These are phyloP conservation scores for Phyllostomus discolor DNA, from an alignment of 2,113 vertebrate genomes.

Conservation along the genomic window DNA sequence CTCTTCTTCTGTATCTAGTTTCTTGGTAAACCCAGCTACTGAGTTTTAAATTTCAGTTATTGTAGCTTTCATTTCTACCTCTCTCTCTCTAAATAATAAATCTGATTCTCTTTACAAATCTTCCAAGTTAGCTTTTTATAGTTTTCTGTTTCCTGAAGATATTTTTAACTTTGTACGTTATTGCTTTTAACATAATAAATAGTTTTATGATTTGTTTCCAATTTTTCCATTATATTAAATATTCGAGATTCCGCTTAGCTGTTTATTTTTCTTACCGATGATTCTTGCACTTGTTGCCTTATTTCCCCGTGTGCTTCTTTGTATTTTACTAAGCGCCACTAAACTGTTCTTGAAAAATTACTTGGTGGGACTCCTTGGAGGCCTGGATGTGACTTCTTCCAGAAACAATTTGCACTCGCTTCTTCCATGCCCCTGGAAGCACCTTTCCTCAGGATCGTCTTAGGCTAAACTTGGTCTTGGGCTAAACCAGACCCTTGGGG, in stretches of 20 bases:
- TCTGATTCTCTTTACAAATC: neutral
- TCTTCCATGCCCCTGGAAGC: neutral
- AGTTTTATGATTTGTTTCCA: neutral
- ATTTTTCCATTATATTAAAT: neutral
- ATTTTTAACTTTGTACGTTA: neutral
- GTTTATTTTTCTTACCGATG: neutral
- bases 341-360: neutral
- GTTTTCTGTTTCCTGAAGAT: neutral
- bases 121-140: neutral
- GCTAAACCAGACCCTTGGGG: neutral
- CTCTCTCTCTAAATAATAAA: neutral
- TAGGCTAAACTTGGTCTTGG: neutral
- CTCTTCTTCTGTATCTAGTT: constrained; percentile 23
- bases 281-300: neutral
- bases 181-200: neutral
- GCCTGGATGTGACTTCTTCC: neutral
- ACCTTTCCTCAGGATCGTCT: neutral
- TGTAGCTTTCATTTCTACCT: neutral
- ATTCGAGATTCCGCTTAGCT: neutral
- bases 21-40: neutral
- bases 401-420: neutral
- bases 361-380: neutral
- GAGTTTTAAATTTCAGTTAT: constrained; percentile 7
- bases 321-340: neutral
- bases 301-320: neutral